phyloP scores from a whole-genome alignment of 2,888 invertebrate genomes.

The Caenorhabditis becei region DNA sequence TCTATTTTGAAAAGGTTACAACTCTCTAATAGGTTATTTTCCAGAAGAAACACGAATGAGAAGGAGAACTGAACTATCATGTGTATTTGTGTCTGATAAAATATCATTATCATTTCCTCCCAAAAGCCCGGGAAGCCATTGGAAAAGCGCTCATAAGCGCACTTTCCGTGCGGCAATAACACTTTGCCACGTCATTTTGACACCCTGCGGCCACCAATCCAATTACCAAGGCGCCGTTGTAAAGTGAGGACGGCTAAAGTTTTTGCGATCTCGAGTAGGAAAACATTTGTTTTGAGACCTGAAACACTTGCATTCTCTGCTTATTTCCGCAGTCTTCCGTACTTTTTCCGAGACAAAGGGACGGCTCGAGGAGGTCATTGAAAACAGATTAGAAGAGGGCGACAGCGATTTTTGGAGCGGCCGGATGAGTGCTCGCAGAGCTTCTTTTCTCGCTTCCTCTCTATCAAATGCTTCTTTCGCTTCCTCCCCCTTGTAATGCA shows the following conservation, averaged over 20 bases:
- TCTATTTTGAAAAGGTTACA: background rate
- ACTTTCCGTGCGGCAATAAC: conserved; percentile 33
- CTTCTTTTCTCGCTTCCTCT: conserved; percentile 16
- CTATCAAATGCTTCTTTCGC: background rate
- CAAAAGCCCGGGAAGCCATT: conserved; percentile 16
- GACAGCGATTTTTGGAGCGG: conserved; percentile 50
- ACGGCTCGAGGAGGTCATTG: conserved; percentile 54
- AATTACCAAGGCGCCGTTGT: conserved; percentile 34
- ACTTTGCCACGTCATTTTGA: conserved; percentile 53
- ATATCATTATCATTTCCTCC: background rate
- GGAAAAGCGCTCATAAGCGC: conserved; percentile 10
- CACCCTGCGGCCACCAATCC: conserved; percentile 57
- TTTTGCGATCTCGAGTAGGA: background rate
- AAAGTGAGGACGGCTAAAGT: conserved; percentile 10
- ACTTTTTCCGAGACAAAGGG: conserved; percentile 44
- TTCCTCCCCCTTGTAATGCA: background rate
- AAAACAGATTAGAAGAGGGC: conserved; percentile 54
- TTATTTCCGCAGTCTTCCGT: background rate
- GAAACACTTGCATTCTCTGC: conserved; percentile 17
- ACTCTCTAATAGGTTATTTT: background rate
- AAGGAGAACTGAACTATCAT: background rate
- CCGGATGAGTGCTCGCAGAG: conserved; percentile 42
- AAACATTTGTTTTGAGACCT: conserved; percentile 26
- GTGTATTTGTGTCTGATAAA: conserved; percentile 9
- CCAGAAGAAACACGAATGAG: background rate